Evolutionary conservation across 2,888 invertebrate species (phyloP).

Genomic region (Sinhomidia bicolor): DNA sequence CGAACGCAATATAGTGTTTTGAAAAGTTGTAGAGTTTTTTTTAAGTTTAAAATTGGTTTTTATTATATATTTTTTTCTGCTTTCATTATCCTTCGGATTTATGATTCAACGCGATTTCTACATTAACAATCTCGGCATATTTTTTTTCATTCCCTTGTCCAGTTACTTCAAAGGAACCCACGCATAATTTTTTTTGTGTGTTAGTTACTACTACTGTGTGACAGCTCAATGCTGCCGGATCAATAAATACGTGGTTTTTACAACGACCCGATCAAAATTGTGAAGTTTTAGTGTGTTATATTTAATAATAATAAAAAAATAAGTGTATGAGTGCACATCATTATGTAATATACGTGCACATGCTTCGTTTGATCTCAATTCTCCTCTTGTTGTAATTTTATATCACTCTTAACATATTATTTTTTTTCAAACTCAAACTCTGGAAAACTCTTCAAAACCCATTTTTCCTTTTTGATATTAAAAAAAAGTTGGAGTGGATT

Average conservation of each 20-base stretch:
- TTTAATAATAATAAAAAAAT: not conserved
- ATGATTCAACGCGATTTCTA: not conserved
- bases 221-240: not conserved
- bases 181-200: not conserved
- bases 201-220: not conserved
- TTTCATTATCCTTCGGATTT: constrained; percentile 13
- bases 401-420: constrained; percentile 38
- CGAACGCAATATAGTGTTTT: not conserved
- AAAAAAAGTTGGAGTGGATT: constrained; percentile 19
- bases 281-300: not conserved
- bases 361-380: constrained; percentile 33
- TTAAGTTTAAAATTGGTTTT: not conserved
- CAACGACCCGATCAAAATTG: not conserved
- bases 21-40: not conserved
- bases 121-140: not conserved
- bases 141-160: not conserved
- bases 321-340: constrained; percentile 20
- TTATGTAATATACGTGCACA: constrained; percentile 17
- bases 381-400: constrained; percentile 6
- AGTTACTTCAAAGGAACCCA: constrained; percentile 22
- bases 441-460: constrained; percentile 39
- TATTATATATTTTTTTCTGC: not conserved
- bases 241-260: constrained; percentile 1
- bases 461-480: not conserved
- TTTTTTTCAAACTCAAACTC: constrained; percentile 28